Percentiles rank a stretch among this genome's conserved stretches.
phyloP scores from a whole-genome alignment of 2,888 invertebrate species.

The Tryphoninae sp. region DNA sequence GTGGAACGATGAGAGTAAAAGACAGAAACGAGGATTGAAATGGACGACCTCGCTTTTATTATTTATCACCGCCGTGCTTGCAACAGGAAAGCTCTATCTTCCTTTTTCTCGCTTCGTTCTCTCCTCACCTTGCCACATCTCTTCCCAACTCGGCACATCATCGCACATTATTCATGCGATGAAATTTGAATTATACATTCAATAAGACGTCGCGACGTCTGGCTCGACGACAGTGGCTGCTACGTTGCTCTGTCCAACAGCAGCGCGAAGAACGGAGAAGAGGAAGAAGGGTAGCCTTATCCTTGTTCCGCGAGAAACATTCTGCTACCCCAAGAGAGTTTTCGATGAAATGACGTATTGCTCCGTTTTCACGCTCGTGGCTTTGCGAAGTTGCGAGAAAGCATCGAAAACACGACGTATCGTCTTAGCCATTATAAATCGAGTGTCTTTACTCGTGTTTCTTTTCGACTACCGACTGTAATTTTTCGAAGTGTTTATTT shows the following conservation, averaged over 20 bases:
- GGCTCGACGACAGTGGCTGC: conserved; percentile 60
- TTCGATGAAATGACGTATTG: neutral
- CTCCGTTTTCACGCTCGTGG: neutral
- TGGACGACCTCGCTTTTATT: conserved; percentile 73
- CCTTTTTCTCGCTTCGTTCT: conserved; percentile 42
- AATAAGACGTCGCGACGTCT: conserved; percentile 73
- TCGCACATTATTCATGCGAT: conserved; percentile 77
- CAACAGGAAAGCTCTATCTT: conserved; percentile 62
- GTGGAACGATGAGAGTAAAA: conserved; percentile 28
- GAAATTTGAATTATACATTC: conserved; percentile 78
- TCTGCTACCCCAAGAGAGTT: neutral
- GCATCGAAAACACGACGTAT: conserved; percentile 20
- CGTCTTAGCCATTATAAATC: neutral
- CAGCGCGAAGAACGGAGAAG: conserved; percentile 18
- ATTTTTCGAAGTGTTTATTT: no score
- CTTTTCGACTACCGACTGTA: no score
- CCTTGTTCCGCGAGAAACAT: neutral
- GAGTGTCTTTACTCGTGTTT: neutral
- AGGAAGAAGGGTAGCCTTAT: conserved; percentile 14
- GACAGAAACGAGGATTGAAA: conserved; percentile 65
- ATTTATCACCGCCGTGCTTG: conserved; percentile 75
- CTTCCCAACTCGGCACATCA: conserved; percentile 67
- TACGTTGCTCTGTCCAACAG: conserved; percentile 38
- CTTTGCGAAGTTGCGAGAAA: neutral
- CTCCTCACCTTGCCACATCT: conserved; percentile 42